phyloP scores from a whole-genome alignment of 2,888 invertebrate genomes.

The Pterostichus niger region DNA sequence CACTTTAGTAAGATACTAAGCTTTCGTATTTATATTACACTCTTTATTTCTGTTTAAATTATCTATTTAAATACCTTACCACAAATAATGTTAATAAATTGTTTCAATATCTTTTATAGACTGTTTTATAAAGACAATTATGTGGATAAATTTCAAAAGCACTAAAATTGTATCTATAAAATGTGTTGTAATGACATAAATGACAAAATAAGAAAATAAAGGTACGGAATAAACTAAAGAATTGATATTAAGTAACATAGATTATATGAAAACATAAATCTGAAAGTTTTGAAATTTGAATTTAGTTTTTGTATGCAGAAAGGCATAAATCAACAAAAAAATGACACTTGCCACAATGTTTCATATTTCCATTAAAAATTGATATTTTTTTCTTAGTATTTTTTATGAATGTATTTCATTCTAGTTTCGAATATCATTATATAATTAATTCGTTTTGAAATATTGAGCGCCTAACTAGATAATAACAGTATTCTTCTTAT shows the following conservation, averaged over 20 bases:
- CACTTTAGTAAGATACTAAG: constrained; percentile 15
- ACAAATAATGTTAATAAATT: background rate
- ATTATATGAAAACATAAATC: constrained; percentile 13
- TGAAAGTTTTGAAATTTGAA: constrained; percentile 9
- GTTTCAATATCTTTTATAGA: too few relatives aligned
- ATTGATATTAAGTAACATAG: too few relatives aligned
- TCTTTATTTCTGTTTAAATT: constrained; percentile 6
- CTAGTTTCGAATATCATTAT: too few relatives aligned
- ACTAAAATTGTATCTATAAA: too few relatives aligned
- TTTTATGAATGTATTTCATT: too few relatives aligned
- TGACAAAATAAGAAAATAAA: too few relatives aligned
- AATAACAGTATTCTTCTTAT: background rate
- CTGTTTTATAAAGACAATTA: too few relatives aligned
- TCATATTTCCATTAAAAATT: background rate
- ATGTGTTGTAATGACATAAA: too few relatives aligned
- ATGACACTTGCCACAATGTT: background rate
- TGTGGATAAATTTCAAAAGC: too few relatives aligned
- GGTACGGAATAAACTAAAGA: too few relatives aligned
- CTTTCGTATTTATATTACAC: constrained; percentile 10
- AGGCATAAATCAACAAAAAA: constrained; percentile 17
- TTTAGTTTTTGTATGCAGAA: background rate
- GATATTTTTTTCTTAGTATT: background rate
- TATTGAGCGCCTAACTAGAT: background rate
- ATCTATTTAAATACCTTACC: background rate
- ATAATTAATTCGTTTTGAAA: too few relatives aligned